Percentiles rank a stretch among this genome's conserved stretches.
Evolutionary conservation across 2,113 vertebrate genomes (phyloP).

Genomic region (Peromyscus polionotus): DNA sequence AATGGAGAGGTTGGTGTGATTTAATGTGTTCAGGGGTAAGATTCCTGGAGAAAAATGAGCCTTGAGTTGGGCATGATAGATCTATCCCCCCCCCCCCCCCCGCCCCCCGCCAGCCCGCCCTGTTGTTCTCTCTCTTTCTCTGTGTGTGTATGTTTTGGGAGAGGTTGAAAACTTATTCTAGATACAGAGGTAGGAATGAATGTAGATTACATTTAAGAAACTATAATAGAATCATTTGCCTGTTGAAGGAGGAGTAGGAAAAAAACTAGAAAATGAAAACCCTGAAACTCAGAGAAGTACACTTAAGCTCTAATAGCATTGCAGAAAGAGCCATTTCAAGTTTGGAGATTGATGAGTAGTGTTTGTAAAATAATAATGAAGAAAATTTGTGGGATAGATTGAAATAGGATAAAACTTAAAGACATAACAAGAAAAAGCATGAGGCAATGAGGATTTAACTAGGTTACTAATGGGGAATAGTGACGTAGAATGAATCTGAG

Average conservation of each 20-base stretch:
- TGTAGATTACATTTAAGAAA: conserved; percentile 13
- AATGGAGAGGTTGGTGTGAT: not conserved
- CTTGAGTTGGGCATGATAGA: not conserved
- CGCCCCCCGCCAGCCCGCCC: not conserved
- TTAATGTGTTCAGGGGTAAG: not conserved
- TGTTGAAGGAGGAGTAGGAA: not conserved
- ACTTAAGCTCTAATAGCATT: conserved; percentile 21
- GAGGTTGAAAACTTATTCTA: conserved; percentile 51
- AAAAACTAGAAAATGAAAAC: not conserved
- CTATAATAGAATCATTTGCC: not conserved
- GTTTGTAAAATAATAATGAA: conserved; percentile 59
- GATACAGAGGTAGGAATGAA: not conserved
- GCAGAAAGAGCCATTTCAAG: not conserved
- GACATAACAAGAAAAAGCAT: not conserved
- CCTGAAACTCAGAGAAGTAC: not conserved
- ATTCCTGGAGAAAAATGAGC: not conserved
- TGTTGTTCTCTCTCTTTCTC: not conserved
- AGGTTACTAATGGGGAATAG: conserved; percentile 4
- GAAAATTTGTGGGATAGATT: conserved; percentile 34
- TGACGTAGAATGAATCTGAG: conserved; percentile 25
- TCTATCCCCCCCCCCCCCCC: too few relatives aligned
- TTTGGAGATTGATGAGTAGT: conserved; percentile 21
- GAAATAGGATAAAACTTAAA: conserved; percentile 19
- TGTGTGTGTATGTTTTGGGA: not conserved
- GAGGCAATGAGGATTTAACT: not conserved